A percentile compares a stretch with the other conserved stretches of the same genome.
These are phyloP conservation scores for Arenaria interpres DNA, from an alignment of 2,113 vertebrate genomes.

Conservation along the genomic window DNA sequence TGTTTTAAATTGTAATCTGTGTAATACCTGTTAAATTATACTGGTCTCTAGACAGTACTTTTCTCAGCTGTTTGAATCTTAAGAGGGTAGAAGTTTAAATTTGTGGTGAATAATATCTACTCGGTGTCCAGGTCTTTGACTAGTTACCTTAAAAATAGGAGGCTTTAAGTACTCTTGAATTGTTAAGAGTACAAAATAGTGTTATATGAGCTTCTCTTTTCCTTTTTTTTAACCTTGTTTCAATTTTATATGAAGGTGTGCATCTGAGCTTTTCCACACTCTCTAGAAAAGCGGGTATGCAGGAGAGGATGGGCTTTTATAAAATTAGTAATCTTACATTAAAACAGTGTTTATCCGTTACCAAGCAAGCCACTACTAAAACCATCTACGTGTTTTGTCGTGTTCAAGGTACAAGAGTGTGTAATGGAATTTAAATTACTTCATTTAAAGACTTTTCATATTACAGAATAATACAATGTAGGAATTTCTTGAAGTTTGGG, in stretches of 20 bases:
- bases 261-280: neutral
- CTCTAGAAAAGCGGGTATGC: neutral
- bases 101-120: neutral
- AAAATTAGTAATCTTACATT: neutral
- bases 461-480: neutral
- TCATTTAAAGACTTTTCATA: neutral
- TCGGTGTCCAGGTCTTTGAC: neutral
- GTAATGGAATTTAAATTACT: neutral
- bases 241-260: neutral
- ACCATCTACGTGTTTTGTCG: neutral
- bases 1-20: neutral
- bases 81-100: neutral
- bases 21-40: neutral
- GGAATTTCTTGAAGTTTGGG: neutral
- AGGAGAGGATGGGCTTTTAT: neutral
- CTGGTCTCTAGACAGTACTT: neutral
- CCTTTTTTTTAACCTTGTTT: neutral
- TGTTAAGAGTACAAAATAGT: neutral
- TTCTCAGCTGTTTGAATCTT: neutral
- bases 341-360: neutral
- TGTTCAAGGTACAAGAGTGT: neutral
- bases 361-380: neutral
- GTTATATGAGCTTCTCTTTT: neutral
- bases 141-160: neutral
- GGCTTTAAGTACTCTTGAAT: neutral